Evolutionary conservation across 2,113 vertebrate genomes (phyloP).

Genomic region (Gallinago paraguaiae): DNA sequence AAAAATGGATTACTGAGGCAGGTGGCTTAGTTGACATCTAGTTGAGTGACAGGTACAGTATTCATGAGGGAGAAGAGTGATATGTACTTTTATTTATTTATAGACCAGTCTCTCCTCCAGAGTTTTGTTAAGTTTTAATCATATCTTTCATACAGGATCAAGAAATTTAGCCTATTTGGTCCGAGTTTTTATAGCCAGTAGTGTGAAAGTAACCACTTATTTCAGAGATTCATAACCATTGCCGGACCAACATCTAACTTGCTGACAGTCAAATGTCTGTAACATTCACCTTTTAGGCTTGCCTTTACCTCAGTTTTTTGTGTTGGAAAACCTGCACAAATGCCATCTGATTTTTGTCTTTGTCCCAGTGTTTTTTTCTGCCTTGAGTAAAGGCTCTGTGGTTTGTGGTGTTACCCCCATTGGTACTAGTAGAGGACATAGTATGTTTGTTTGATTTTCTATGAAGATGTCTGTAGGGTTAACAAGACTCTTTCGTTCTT

Average conservation of each 20-base stretch:
- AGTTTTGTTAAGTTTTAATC: neutral
- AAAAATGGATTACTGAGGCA: constrained; percentile 42
- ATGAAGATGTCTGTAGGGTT: neutral
- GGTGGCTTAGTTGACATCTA: constrained; percentile 14
- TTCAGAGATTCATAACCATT: neutral
- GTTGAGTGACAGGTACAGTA: constrained; percentile 38
- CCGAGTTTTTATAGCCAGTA: neutral
- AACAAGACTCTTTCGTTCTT: neutral
- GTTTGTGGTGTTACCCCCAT: neutral
- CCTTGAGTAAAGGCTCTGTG: neutral
- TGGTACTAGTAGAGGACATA: neutral
- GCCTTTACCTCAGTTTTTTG: neutral
- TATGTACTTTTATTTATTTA: constrained; percentile 44
- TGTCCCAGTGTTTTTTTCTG: neutral
- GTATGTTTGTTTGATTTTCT: neutral
- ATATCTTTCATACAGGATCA: neutral
- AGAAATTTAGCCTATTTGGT: neutral
- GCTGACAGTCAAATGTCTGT: neutral
- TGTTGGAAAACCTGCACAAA: neutral
- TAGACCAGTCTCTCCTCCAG: constrained; percentile 9
- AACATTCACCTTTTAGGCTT: neutral
- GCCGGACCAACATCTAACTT: neutral
- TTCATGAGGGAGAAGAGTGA: neutral
- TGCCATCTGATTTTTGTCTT: neutral
- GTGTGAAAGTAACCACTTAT: neutral